phyloP scores from a whole-genome alignment of 2,113 vertebrate species.

The Entelurus aequoreus region DNA sequence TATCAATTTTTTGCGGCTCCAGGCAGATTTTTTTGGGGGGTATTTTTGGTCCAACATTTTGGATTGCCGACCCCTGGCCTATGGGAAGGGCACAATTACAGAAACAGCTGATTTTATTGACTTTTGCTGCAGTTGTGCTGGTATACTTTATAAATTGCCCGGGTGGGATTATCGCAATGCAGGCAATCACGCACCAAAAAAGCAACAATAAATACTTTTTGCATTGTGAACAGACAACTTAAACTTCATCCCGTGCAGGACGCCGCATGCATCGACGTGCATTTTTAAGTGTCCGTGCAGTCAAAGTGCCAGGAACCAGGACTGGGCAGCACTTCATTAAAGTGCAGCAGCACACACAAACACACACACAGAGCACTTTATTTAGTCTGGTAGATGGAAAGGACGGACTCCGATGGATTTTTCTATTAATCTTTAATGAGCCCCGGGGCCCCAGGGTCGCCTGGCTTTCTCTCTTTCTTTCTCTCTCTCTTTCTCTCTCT shows the following conservation, averaged over 20 bases:
- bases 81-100: too few species aligned
- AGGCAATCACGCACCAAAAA: too few species aligned
- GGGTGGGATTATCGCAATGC: too few species aligned
- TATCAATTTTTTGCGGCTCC: too few species aligned
- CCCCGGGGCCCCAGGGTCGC: slow-evolving; percentile 26
- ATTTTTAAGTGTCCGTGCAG: slow-evolving; percentile 30
- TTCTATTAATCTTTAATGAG: slow-evolving; percentile 64
- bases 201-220: too few species aligned
- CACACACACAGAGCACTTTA: slow-evolving; percentile 50
- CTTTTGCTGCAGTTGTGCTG: too few species aligned
- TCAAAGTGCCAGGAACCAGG: slow-evolving; percentile 45
- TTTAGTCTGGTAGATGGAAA: slow-evolving; percentile 52
- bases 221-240: background rate
- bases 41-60: too few species aligned
- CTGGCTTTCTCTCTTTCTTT: slow-evolving; percentile 30
- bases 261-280: slow-evolving; percentile 7
- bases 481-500: too few species aligned
- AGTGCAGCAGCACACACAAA: slow-evolving; percentile 40
- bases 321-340: slow-evolving; percentile 60
- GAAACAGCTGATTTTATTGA: too few species aligned
- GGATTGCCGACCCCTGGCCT: too few species aligned
- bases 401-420: slow-evolving; percentile 46
- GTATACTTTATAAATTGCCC: too few species aligned
- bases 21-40: too few species aligned
- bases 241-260: background rate